These are phyloP conservation scores for Turdus rufiventris DNA, from an alignment of 2,113 vertebrate species.

Conservation along the genomic window DNA sequence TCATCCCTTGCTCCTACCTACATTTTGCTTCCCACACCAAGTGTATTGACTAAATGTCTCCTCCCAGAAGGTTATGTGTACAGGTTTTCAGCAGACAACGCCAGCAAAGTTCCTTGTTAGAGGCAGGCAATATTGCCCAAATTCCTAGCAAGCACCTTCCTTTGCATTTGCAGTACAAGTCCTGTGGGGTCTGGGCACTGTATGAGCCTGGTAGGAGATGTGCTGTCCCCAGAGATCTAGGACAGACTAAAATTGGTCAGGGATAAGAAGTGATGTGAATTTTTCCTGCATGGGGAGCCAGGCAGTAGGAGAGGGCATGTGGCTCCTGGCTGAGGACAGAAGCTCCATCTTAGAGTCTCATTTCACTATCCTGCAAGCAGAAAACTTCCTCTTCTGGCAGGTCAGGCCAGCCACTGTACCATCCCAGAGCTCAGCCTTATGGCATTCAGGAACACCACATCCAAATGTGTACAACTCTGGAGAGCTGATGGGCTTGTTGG, in stretches of 20 bases:
- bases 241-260: not conserved
- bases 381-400: not conserved
- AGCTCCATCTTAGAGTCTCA: not conserved
- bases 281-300: not conserved
- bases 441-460: not conserved
- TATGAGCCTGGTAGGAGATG: not conserved
- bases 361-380: not conserved
- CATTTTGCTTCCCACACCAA: slow-evolving; percentile 38
- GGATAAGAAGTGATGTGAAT: not conserved
- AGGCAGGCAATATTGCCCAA: not conserved
- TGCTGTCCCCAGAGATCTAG: not conserved
- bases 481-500: not conserved
- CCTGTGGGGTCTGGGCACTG: not conserved
- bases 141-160: not conserved
- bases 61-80: not conserved
- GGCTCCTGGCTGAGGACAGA: not conserved
- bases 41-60: slow-evolving; percentile 38
- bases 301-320: not conserved
- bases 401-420: not conserved
- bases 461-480: not conserved
- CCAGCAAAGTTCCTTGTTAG: not conserved
- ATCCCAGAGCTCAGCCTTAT: not conserved
- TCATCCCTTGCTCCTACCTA: slow-evolving; percentile 4
- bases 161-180: not conserved
- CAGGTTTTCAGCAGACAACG: not conserved